Base-by-base conservation (phyloP, 2,888 invertebrate genomes). In the Hypomecis punctinalis region DNA sequence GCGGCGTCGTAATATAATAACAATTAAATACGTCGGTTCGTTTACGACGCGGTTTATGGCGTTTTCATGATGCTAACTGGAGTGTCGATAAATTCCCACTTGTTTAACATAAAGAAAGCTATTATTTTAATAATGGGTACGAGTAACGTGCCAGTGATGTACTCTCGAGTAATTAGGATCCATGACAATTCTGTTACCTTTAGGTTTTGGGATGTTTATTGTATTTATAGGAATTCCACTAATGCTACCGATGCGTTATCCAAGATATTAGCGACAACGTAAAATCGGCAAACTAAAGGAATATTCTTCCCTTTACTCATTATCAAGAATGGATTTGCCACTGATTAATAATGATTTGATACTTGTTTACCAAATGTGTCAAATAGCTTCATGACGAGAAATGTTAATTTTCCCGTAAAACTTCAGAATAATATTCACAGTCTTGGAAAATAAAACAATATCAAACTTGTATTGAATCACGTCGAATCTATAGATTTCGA, bases 1-100 rank as follows among this genome's bases (percentile, higher is more conserved):
- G 93, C 72, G 93, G 93, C 56, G 92, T 92, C 58, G 93, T 93
- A 66, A 93, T 93, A 90, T 92, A 92, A 90, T 78, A 78, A 78
- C 76, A 71, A 75, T 78, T 75, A 79, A 77, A 73, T 63, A 75
- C 73, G 74, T 80, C 83, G 88, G 86, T 84, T 80, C 77, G 72
- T 90, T 90, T 83, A 88, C 75, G 72, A 80, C 82, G 80, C 84
- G 83, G 74, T 88, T 89, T 84, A 89, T 81, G 88, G 80, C 83
- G 75, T 80, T 83, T 83, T 86, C 83, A 81, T 78, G 85, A 84
- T 83, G 77, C 83, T 79, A 79, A 81, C 81, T 85, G 74, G 75
- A 86, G 87, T 85, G 83, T 86, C 89, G 80, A 86, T 89, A 85
- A 89, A 89, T 86, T 87, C 82, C 84, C 86, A 87, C 85, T 89